These are phyloP conservation scores for Hylaeus anthracinus DNA, from an alignment of 1,140 invertebrate species.

Conservation along the genomic window DNA sequence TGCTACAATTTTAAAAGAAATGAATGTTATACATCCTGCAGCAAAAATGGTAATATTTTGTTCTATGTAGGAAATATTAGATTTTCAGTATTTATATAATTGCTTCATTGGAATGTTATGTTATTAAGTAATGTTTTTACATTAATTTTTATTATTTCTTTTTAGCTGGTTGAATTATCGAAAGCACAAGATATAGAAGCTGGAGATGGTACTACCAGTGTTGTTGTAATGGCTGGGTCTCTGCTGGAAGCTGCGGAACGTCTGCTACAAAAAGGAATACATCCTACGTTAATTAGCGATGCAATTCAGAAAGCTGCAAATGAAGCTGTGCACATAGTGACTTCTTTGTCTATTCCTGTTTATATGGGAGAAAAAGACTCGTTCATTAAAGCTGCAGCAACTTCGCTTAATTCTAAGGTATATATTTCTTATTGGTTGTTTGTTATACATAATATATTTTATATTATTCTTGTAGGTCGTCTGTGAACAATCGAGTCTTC, in stretches of 20 bases:
- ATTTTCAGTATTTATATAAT: neutral
- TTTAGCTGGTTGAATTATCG: constrained; percentile 97
- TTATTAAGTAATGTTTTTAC: constrained; percentile 1
- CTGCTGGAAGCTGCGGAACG: constrained; percentile 97
- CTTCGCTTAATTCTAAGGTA: constrained; percentile 98
- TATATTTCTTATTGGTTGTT: neutral
- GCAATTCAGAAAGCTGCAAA: constrained; percentile 95
- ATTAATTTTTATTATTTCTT: constrained; percentile 47
- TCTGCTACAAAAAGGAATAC: constrained; percentile 96
- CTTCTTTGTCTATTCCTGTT: constrained; percentile 92
- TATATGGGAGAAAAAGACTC: constrained; percentile 93
- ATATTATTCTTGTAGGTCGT: constrained; percentile 85
- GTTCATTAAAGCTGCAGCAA: constrained; percentile 96
- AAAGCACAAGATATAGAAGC: constrained; percentile 99
- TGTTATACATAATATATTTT: neutral
- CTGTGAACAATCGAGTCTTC: constrained; percentile 96
- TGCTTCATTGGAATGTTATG: constrained; percentile 9
- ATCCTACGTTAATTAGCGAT: constrained; percentile 98
- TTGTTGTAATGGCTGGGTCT: constrained; percentile 97
- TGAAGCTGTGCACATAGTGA: constrained; percentile 93
- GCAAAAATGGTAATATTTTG: constrained; percentile 96
- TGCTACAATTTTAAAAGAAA: constrained; percentile 99
- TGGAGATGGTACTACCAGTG: constrained; percentile 99
- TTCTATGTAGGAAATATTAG: constrained; percentile 4
- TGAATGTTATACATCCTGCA: constrained; percentile 99